A percentile compares a stretch with the other conserved stretches of the same genome.
Evolutionary conservation across 2,113 vertebrate genomes (phyloP).

Genomic region (Arvicanthis niloticus): DNA sequence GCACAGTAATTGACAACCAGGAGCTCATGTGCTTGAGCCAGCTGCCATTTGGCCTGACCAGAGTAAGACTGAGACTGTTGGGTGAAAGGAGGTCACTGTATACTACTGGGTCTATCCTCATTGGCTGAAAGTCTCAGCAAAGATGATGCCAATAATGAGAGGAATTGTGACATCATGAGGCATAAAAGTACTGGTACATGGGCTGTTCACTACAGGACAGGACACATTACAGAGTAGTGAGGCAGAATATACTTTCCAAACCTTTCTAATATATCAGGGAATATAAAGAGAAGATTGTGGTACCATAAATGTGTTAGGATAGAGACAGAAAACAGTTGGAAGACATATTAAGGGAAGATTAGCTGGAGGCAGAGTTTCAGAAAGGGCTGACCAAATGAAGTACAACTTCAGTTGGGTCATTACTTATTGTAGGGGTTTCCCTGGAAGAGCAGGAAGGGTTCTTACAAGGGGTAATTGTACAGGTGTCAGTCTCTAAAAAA

Average conservation of each 20-base stretch:
- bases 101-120: background rate
- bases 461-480: background rate
- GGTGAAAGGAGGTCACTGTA: background rate
- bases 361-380: background rate
- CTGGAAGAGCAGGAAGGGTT: background rate
- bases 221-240: background rate
- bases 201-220: background rate
- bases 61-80: background rate
- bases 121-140: conserved; percentile 22
- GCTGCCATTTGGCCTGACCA: background rate
- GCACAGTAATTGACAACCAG: background rate
- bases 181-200: background rate
- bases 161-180: conserved; percentile 7
- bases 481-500: background rate
- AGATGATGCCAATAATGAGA: conserved; percentile 6
- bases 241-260: background rate
- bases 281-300: background rate
- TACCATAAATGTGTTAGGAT: background rate
- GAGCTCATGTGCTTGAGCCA: background rate
- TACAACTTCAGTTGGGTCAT: background rate
- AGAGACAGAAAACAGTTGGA: background rate
- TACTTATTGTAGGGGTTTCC: background rate
- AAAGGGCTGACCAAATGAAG: background rate
- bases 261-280: background rate
- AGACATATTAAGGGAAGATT: background rate